Evolutionary conservation across 1,140 invertebrate species (phyloP).

Genomic region (Odontomachus brunneus): DNA sequence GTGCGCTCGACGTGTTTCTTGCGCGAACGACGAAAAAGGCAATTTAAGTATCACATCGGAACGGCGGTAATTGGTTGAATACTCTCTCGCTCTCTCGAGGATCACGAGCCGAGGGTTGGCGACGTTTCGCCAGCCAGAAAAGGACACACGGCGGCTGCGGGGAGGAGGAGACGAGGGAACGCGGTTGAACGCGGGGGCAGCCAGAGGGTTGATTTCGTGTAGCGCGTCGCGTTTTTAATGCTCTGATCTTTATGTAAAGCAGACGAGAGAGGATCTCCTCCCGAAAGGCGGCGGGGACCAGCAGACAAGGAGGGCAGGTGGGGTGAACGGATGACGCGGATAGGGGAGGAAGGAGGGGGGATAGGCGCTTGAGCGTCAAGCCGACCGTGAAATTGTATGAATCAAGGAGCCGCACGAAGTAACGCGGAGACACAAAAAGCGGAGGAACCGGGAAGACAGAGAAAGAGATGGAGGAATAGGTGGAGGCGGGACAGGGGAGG

Average conservation of each 20-base stretch:
- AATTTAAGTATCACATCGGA: conserved; percentile 70
- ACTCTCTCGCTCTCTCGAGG: conserved; percentile 32
- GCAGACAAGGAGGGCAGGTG: not conserved
- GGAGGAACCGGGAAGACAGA: conserved; percentile 48
- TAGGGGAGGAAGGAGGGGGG: conserved; percentile 1
- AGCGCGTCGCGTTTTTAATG: conserved; percentile 81
- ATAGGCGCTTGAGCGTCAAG: conserved; percentile 77
- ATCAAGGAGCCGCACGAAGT: conserved; percentile 75
- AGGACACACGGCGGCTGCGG: not conserved
- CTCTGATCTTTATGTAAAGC: conserved; percentile 83
- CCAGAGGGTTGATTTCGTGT: conserved; percentile 77
- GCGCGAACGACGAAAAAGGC: conserved; percentile 70
- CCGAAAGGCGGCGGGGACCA: conserved; percentile 14
- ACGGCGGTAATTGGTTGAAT: conserved; percentile 72
- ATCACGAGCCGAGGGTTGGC: conserved; percentile 40
- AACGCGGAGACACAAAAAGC: conserved; percentile 77
- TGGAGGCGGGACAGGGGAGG: conserved; percentile 30
- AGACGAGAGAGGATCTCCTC: conserved; percentile 33
- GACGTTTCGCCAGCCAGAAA: conserved; percentile 33
- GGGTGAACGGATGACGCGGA: conserved; percentile 34
- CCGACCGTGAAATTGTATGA: conserved; percentile 83
- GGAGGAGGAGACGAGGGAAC: not conserved
- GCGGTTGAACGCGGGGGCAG: conserved; percentile 20
- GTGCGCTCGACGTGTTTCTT: conserved; percentile 72
- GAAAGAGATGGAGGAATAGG: conserved; percentile 12